phyloP scores from a whole-genome alignment of 2,888 invertebrate species.

The Tinea pellionella region DNA sequence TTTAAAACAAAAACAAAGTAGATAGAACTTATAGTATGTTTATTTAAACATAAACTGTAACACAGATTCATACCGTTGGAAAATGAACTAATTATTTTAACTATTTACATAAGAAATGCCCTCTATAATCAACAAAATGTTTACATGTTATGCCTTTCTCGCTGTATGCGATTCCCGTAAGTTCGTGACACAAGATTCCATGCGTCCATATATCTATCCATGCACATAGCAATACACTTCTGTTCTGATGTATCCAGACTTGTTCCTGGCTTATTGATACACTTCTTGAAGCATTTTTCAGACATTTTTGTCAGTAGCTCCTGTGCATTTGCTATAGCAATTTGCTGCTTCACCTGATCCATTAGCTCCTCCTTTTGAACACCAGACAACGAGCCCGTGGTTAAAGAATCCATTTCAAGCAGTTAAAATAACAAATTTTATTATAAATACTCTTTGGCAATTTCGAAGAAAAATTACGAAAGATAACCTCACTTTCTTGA shows the following conservation, averaged over 20 bases:
- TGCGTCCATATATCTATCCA: conserved; percentile 98
- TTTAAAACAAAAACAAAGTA: neutral
- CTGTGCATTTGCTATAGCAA: conserved; percentile 93
- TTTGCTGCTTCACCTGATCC: conserved; percentile 95
- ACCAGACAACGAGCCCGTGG: conserved; percentile 69
- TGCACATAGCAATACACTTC: conserved; percentile 98
- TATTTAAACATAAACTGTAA: conserved; percentile 28
- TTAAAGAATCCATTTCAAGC: conserved; percentile 69
- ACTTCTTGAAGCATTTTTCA: conserved; percentile 96
- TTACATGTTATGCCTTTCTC: conserved; percentile 77
- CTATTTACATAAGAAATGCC: conserved; percentile 44
- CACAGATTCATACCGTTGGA: neutral
- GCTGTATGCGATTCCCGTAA: conserved; percentile 86
- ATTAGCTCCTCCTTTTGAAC: conserved; percentile 88
- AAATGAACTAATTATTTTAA: conserved; percentile 26
- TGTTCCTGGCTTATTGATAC: conserved; percentile 90
- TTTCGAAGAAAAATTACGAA: neutral
- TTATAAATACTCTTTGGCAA: neutral
- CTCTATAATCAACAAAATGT: conserved; percentile 10
- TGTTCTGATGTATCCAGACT: conserved; percentile 90
- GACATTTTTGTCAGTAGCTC: conserved; percentile 96
- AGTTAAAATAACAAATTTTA: neutral
- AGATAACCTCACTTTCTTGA: conserved; percentile 15
- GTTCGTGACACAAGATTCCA: conserved; percentile 94
- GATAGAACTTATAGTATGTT: neutral